Evolutionary conservation across 2,113 vertebrate species (phyloP), one percentile per base, ranked within the genome.

Genomic region (Lophochroa leadbeateri): DNA sequence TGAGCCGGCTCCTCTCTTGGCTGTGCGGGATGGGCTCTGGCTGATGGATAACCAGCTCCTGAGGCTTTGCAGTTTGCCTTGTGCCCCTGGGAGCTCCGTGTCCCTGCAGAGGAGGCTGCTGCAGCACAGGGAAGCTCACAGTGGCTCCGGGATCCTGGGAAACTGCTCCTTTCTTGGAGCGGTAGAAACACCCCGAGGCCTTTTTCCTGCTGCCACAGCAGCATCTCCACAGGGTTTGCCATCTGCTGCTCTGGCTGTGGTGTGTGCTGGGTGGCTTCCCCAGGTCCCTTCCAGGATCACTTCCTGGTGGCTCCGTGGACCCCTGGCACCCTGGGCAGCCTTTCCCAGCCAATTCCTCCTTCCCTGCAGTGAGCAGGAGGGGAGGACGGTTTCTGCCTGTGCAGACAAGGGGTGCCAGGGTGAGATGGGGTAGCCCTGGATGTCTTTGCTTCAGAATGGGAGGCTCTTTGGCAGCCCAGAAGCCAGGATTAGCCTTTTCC

Each of bases 31-130:
- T 43, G 78, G 70, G 41, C 13, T 77, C 76, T 7, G 14, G 57
- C 71, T 17, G 9, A 0, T 1, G 27, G 27, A 24, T 53, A 24
- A 3, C 7, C 0, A 2, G 19, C 31, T 46, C 43, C 44, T 0
- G 0, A 46, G 17, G n/a, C 29, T 69, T 17, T 49, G 31, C 2
- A 1, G 10, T 50, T 65, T 65, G 72, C 58, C 37, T 39, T 1
- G 7, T 31, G 50, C 53, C 43, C 33, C 43, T 8, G 14, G 23
- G 67, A 24, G 37, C 43, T 52, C 46, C 1, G 8, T 0, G 0
- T 52, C n/a, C 55, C 35, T 31, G 33, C 23, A 7, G 46, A 49
- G 18, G 46, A 50, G n/a, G 29, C 58, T 77, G 57, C 50, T 17
- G 57, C 5, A 21, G 58, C 35, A 6, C 25, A 39, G 37, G 39